A percentile compares a stretch with the other conserved stretches of the same genome.
Conservation (phyloP, 2,113 vertebrate species). For the Mustela lutreola region DNA sequence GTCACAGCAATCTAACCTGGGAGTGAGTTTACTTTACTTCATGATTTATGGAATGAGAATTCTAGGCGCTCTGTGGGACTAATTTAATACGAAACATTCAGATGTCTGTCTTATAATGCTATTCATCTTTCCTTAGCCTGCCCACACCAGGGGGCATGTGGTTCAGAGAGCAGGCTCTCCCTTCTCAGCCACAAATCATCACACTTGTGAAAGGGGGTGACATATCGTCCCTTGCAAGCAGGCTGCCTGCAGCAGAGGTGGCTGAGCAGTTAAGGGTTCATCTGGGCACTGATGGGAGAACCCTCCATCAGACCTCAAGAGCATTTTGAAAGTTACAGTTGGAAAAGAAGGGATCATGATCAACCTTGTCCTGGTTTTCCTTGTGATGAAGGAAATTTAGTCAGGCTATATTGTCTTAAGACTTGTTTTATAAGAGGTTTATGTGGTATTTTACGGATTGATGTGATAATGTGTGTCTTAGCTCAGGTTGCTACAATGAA, state of each 20-base stretch:
- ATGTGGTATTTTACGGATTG: background rate
- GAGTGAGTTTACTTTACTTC: slow-evolving; percentile 76
- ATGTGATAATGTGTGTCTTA: background rate
- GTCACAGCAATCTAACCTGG: slow-evolving; percentile 67
- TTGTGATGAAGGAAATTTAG: background rate
- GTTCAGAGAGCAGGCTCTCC: slow-evolving; percentile 76
- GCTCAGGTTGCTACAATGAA: background rate
- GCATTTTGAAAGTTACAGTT: slow-evolving; percentile 27
- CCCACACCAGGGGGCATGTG: slow-evolving; percentile 71
- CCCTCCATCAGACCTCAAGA: background rate
- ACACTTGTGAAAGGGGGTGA: slow-evolving; percentile 63
- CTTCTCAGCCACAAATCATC: slow-evolving; percentile 77
- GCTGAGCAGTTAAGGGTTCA: background rate
- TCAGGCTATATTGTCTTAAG: background rate
- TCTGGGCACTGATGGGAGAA: background rate
- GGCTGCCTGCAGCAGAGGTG: slow-evolving; percentile 16
- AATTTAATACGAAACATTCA: slow-evolving; percentile 81
- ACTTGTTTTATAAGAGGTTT: background rate
- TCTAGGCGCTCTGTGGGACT: slow-evolving; percentile 72
- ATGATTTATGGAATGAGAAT: slow-evolving; percentile 82
- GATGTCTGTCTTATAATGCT: slow-evolving; percentile 71
- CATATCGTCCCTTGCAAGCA: slow-evolving; percentile 3
- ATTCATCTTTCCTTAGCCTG: slow-evolving; percentile 79
- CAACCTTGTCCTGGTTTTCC: background rate
- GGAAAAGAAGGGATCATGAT: background rate